These are phyloP conservation scores for Ceratina japonica DNA, from an alignment of 1,140 invertebrate genomes.

Conservation along the genomic window DNA sequence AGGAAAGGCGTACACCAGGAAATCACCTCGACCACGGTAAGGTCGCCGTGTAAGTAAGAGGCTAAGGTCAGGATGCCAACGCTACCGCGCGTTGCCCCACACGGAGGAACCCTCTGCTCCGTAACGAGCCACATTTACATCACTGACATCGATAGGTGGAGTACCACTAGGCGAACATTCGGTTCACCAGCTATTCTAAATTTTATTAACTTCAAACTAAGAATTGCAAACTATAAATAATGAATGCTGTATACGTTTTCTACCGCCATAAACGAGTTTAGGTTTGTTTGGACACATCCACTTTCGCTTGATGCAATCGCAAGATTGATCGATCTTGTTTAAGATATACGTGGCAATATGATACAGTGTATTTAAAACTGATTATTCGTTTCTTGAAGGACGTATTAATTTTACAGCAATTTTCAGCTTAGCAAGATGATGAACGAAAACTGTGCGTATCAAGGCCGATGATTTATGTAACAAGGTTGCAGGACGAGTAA, in stretches of 20 bases:
- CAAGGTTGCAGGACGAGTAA: background rate
- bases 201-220: no score
- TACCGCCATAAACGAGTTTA: no score
- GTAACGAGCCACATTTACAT: slow-evolving; percentile 14
- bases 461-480: background rate
- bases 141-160: background rate
- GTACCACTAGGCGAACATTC: background rate
- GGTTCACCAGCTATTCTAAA: no score
- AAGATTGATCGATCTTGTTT: no score
- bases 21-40: slow-evolving; percentile 53
- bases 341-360: no score
- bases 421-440: background rate
- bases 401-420: background rate
- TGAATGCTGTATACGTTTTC: no score
- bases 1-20: slow-evolving; percentile 51
- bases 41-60: slow-evolving; percentile 53
- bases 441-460: background rate
- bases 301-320: no score
- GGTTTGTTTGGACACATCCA: no score
- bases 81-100: slow-evolving; percentile 51
- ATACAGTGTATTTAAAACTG: background rate
- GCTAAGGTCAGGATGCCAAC: slow-evolving; percentile 54
- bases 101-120: slow-evolving; percentile 30
- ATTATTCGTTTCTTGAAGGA: background rate
- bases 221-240: no score